Conservation (phyloP, 2,797 vertebrate species). For the Vultur gryphus region DNA sequence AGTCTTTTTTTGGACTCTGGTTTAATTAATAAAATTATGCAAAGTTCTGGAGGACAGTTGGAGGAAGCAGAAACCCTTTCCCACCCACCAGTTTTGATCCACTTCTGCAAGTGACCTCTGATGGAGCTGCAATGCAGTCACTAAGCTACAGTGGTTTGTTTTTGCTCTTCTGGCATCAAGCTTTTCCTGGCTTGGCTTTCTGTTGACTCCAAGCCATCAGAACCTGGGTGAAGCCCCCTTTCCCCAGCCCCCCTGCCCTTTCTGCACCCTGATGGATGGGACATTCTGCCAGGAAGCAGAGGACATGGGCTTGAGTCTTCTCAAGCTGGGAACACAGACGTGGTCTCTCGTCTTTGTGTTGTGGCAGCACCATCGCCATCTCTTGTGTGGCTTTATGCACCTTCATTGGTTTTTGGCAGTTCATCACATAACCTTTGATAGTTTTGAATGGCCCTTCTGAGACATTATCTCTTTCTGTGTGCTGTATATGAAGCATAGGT, state of each 20-base stretch:
- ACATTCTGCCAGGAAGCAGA: background rate
- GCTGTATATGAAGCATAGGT: background rate
- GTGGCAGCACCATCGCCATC: accelerated
- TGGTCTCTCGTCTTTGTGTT: accelerated
- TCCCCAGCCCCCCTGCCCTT: no score
- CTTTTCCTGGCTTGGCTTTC: background rate
- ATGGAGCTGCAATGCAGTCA: background rate
- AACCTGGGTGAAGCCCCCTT: background rate
- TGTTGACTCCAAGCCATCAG: background rate
- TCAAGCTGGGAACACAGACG: background rate
- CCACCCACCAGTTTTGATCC: background rate
- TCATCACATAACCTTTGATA: background rate
- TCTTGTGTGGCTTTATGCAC: background rate
- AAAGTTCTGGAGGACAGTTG: background rate
- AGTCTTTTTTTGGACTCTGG: background rate
- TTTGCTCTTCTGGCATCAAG: background rate
- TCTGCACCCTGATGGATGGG: background rate
- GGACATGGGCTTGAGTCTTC: background rate
- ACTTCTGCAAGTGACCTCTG: background rate
- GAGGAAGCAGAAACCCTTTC: background rate
- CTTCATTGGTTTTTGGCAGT: background rate
- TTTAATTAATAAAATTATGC: background rate
- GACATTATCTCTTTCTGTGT: background rate
- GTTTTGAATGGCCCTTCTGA: background rate
- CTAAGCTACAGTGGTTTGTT: background rate